Base-by-base conservation (phyloP, 2,888 invertebrate genomes). In the Acanthopleura granulata region DNA sequence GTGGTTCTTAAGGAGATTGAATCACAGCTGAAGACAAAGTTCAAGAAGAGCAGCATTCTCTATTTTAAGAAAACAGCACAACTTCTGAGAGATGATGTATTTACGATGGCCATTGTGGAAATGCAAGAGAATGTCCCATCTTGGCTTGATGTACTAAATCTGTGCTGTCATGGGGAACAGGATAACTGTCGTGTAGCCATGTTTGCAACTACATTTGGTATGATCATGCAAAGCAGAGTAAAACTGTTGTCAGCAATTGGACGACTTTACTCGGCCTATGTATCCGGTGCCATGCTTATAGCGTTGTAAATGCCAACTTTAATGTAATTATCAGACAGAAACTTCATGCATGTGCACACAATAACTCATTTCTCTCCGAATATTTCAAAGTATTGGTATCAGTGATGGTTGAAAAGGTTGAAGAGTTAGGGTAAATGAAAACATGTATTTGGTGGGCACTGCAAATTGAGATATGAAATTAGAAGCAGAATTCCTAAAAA, bases 161-260 rank as follows among this genome's bases (percentile, higher is more conserved):
- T 49, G n/a, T 71, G 71, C 25, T 49, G 40, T 66, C 66, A 27
- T 6, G 66, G 66, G 66, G 25, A 66, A 66, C 15, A 6, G 25
- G 49, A 16, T 49, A 18, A 29, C 15, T 49, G 16, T n/a, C 25
- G 14, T 16, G 40, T 71, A 16, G 4, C 71, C 49, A 71, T 11
- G 71, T 6, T 71, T 18, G 71, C 49, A 11, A 71, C 71, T 40
- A 71, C 30, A 40, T 71, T 49, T 49, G 49, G 71, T 22, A 71
- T 11, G 71, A 71, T 71, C 18, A 40, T 71, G 71, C 71, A 71
- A n/a, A 14, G 49, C 49, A 16, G 71, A 71, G 30, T 22, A 18
- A 71, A 25, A 16, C 40, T 30, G 25, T 14, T 49, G 18, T 71
- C 71, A 18, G 71, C 71, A 22, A 40, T 71, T n/a, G 9, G 6